Base-by-base conservation (phyloP, 2,888 invertebrate species). In the Cremastinae sp. region DNA sequence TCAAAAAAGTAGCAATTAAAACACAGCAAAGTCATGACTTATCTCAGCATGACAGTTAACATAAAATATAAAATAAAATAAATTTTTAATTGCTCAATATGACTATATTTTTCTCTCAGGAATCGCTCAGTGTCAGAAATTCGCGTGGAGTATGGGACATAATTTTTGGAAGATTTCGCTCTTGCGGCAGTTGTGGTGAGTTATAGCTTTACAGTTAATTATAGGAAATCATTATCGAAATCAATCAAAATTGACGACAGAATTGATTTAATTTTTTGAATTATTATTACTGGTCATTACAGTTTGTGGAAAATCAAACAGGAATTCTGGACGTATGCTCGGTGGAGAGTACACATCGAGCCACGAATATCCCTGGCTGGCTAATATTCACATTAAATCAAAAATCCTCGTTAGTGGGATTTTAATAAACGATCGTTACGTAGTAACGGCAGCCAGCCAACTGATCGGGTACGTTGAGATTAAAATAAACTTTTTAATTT, bases 311-410 rank as follows among this genome's bases (percentile, higher is more conserved):
- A 84, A 90, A 77, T 86, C 91, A 8, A 91, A 91, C 84, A 86
- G 90, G 14, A 86, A 86, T 58, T 89, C 89, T 18, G 82, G 83
- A 1, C 86, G 91, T 8, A 83, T 91, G 0, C 78, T 91, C 9
- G 92, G 91, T 0, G 92, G 92, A 1, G 92, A 92, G 82, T 87
- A 85, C 62, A 87, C 91, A 14, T 86, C 88, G 43, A 88, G 90
- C 0, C 91, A 92, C 78, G 92, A 92, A 82, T 93, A 92, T 85
- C 92, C 92, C 0, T 93, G 93, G 93, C 86, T 92, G 20, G 91
- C 90, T 0, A 85, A 90, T 36, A 85, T 93, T 69, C 90, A 91
- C 75, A 85, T 91, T 16, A 89, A 88, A 62, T 90, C 90, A 1
- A 79, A 80, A 9, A 79, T 79, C 0, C 83, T 86, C 10, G 80